Base-by-base conservation (phyloP, 2,797 vertebrate species). In the Muraenolepis orangiensis region DNA sequence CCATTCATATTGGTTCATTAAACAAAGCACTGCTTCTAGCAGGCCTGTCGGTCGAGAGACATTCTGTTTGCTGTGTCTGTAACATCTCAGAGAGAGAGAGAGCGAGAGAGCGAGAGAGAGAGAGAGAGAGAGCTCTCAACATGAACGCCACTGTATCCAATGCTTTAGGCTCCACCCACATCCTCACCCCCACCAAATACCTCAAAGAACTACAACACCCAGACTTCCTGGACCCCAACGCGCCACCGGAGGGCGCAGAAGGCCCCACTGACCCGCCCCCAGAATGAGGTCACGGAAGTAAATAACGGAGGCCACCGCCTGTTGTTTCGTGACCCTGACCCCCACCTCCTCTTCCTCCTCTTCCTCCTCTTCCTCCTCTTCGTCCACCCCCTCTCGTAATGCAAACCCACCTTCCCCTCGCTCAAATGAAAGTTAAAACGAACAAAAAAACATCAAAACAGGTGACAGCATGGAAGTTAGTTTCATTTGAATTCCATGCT, bases 121-220 rank as follows among this genome's bases (percentile, higher is more conserved):
- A 64, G 57, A 64, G 23, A 12, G 57, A 26, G 57, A 64, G 57
- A 26, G 57, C 26, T n/a, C 2, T 64, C 57, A 64, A 64, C 23
- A 13, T 26, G 23, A 14, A 26, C 23, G 57, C 42, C 42, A 57
- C 51, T 26, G n/a, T 64, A n/a, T 64, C 57, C 13, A 14, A 28
- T 26, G n/a, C 89, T 76, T 8, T 94, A 98, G 97, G 97, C 90
- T 95, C 96, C 91, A 98, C 96, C 86, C 96, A 99, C 87, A 95
- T 95, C 87, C 93, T 96, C 86, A 98, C 95, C 85, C 97, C 98
- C 80, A 93, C 92, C 86, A 98, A 96, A 91, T 99, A 97, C 93
- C 93, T 98, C 87, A 96, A 95, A 94, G 96, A 97, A 88, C 95
- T 99, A 87, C 97, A 97, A 92, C 97, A 98, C 93, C 93, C 94